Conservation (phyloP, 2,113 vertebrate genomes). For the Poecilia latipinna region DNA sequence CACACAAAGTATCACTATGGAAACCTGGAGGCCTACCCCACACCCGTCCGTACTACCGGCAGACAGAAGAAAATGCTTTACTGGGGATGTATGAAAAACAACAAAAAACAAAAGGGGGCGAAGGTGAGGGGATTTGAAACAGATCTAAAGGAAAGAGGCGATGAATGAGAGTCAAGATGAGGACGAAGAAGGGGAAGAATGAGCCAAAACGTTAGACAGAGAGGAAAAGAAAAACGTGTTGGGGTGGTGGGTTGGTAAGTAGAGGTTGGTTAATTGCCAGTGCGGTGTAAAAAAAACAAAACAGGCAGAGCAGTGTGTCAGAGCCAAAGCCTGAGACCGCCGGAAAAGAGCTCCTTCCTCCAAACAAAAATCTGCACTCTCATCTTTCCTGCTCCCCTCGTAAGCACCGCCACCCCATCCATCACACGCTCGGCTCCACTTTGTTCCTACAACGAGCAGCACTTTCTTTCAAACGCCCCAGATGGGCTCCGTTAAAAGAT, state of each 20-base stretch:
- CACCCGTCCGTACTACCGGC: constrained; percentile 54
- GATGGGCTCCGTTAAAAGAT: constrained; percentile 59
- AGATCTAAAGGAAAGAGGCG: constrained; percentile 37
- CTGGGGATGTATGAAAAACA: neutral
- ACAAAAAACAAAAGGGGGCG: constrained; percentile 4
- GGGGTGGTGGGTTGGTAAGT: constrained; percentile 25
- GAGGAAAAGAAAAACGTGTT: constrained; percentile 15
- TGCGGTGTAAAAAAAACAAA: constrained; percentile 52
- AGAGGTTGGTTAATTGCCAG: constrained; percentile 54
- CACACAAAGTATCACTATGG: constrained; percentile 74
- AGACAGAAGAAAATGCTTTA: constrained; percentile 25
- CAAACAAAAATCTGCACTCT: constrained; percentile 70
- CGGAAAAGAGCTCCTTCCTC: constrained; percentile 57
- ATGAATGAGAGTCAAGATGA: constrained; percentile 55
- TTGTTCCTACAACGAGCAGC: constrained; percentile 58
- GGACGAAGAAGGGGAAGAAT: constrained; percentile 27
- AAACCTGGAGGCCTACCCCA: constrained; percentile 57
- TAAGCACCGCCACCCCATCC: constrained; percentile 49
- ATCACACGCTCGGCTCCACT: constrained; percentile 58
- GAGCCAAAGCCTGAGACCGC: constrained; percentile 69
- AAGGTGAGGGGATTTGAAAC: constrained; percentile 37
- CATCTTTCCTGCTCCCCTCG: constrained; percentile 57
- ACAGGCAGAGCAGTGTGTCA: constrained; percentile 73
- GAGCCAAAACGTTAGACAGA: constrained; percentile 42
- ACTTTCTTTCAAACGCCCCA: constrained; percentile 53